Conservation (phyloP, 2,888 invertebrate genomes). For the Latrodectus hesperus region DNA sequence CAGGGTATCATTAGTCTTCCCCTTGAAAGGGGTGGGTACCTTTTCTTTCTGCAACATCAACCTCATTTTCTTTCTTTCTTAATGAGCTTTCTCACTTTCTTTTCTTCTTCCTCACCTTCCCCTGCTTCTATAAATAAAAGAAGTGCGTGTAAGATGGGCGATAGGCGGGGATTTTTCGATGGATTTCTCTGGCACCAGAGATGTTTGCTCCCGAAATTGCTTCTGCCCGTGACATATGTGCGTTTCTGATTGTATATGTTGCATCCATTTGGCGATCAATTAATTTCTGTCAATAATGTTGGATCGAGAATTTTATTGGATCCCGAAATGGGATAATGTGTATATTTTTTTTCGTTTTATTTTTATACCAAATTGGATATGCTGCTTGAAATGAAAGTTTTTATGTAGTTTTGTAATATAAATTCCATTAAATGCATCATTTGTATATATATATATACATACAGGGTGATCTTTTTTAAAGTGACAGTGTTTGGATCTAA, state of each 20-base stretch:
- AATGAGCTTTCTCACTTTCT: slow-evolving; percentile 43
- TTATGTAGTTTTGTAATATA: too few species aligned
- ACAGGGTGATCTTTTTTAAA: too few species aligned
- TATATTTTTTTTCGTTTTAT: too few species aligned
- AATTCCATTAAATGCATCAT: too few species aligned
- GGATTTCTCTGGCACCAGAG: not conserved
- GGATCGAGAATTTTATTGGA: not conserved
- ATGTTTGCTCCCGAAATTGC: not conserved
- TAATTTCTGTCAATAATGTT: not conserved
- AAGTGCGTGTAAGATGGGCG: not conserved
- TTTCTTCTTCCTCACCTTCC: not conserved
- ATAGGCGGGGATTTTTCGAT: not conserved
- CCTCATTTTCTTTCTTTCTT: slow-evolving; percentile 33
- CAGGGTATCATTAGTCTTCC: slow-evolving; percentile 1
- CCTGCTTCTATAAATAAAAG: not conserved
- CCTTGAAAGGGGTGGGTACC: not conserved
- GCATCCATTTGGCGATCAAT: not conserved
- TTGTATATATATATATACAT: too few species aligned
- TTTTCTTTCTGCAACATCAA: slow-evolving; percentile 27
- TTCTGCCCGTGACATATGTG: not conserved
- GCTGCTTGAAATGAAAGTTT: too few species aligned
- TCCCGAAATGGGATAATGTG: too few species aligned
- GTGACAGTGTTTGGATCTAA: too few species aligned
- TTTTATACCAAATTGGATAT: too few species aligned
- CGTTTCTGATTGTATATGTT: not conserved